These are phyloP conservation scores for Poeciliopsis gracilis DNA, from an alignment of 2,797 vertebrate species.

Conservation along the genomic window DNA sequence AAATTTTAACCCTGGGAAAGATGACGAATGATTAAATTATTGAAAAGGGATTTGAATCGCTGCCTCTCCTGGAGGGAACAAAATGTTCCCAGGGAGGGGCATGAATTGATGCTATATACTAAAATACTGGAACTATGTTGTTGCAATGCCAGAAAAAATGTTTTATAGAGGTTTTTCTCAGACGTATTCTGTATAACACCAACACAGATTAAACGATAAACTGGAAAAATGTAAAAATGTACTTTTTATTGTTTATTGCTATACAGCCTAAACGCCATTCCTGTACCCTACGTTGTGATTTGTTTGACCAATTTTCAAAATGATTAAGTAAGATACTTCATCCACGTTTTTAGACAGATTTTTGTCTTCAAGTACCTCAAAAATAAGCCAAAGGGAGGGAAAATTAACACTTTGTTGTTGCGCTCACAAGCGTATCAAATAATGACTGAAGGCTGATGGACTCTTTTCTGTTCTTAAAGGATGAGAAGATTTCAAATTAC, in stretches of 20 bases:
- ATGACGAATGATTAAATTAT: not conserved
- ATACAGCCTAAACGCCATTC: no score
- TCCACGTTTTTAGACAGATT: not conserved
- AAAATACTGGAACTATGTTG: not conserved
- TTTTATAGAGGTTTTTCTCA: not conserved
- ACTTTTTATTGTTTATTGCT: not conserved
- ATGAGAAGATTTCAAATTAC: slow-evolving; percentile 59
- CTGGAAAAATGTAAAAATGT: not conserved
- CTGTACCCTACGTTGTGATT: not conserved
- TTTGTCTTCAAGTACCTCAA: not conserved
- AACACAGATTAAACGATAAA: not conserved
- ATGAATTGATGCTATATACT: not conserved
- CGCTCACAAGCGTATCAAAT: slow-evolving; percentile 42
- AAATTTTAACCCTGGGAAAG: not conserved
- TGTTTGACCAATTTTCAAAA: not conserved
- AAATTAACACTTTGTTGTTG: slow-evolving; percentile 26
- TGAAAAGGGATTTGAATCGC: not conserved
- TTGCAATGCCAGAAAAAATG: not conserved
- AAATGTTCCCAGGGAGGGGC: not conserved
- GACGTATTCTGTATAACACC: not conserved
- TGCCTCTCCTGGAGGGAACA: not conserved
- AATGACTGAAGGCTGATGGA: slow-evolving; percentile 21
- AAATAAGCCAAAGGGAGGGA: slow-evolving; percentile 17
- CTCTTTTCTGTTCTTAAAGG: slow-evolving; percentile 35
- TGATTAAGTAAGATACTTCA: not conserved